Percentiles rank a stretch among this genome's conserved stretches.
phyloP scores from a whole-genome alignment of 1,140 invertebrate genomes.

The Apis dorsata region DNA sequence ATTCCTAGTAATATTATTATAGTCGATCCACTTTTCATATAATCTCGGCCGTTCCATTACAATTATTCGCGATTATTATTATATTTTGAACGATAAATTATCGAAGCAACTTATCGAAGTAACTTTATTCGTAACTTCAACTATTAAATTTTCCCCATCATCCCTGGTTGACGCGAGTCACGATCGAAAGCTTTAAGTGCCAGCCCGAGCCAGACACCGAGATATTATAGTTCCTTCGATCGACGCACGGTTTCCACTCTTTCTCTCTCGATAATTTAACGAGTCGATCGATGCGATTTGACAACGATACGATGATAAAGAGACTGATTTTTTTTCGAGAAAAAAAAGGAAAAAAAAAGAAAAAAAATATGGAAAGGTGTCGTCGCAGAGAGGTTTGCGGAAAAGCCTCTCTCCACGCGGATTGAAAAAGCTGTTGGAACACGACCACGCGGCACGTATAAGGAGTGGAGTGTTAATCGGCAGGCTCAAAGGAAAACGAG shows the following conservation, averaged over 20 bases:
- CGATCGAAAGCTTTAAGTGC: conserved; percentile 29
- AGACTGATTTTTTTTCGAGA: too few relatives aligned
- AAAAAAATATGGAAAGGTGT: too few relatives aligned
- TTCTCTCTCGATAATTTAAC: not conserved
- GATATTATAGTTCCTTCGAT: conserved; percentile 55
- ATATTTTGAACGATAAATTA: too few relatives aligned
- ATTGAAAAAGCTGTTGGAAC: conserved; percentile 37
- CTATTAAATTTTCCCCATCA: too few relatives aligned
- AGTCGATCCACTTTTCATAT: too few relatives aligned
- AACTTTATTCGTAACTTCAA: too few relatives aligned
- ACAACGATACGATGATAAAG: too few relatives aligned
- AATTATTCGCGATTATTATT: too few relatives aligned
- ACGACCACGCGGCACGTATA: conserved; percentile 14
- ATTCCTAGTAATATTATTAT: too few relatives aligned
- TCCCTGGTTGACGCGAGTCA: conserved; percentile 20
- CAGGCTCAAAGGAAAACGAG: conserved; percentile 32
- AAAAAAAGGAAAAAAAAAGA: too few relatives aligned
- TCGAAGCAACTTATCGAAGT: too few relatives aligned
- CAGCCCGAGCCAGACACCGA: conserved; percentile 67
- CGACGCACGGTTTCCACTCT: conserved; percentile 40
- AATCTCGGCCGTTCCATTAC: too few relatives aligned
- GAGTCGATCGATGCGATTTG: not conserved
- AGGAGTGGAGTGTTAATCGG: conserved; percentile 46
- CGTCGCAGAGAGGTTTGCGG: not conserved
- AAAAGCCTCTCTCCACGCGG: conserved; percentile 10